phyloP scores from a whole-genome alignment of 2,797 vertebrate species.

The Crocidura indochinensis region DNA sequence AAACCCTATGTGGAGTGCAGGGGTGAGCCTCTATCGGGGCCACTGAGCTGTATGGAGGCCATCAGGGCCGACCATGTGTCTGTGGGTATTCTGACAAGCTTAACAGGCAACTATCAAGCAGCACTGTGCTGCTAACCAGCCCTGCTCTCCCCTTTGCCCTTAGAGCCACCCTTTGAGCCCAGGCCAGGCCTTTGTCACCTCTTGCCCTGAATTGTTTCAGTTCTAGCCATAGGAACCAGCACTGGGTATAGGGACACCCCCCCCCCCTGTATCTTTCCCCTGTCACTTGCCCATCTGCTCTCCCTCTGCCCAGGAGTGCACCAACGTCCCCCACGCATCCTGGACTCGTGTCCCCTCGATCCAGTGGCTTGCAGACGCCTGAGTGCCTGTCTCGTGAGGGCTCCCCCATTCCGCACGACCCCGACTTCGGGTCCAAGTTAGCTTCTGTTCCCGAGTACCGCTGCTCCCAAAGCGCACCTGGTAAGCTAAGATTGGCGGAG shows the following conservation, averaged over 20 bases:
- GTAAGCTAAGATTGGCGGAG: slow-evolving; percentile 87
- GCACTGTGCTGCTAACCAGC: no score
- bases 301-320: slow-evolving; percentile 93
- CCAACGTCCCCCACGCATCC: slow-evolving; percentile 98
- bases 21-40: no score
- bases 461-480: slow-evolving; percentile 98
- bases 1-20: no score
- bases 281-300: neutral
- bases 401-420: slow-evolving; percentile 96
- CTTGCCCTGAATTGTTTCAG: no score
- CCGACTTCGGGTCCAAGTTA: slow-evolving; percentile 96
- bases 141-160: no score
- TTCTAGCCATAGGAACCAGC: no score
- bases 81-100: no score
- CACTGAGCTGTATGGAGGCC: no score
- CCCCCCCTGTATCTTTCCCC: fast-evolving
- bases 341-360: slow-evolving; percentile 96
- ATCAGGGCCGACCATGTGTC: no score
- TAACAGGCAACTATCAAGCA: no score
- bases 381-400: slow-evolving; percentile 98
- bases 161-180: neutral
- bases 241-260: no score
- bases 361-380: slow-evolving; percentile 98
- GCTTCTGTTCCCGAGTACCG: slow-evolving; percentile 97
- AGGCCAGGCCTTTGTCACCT: no score